A percentile compares a stretch with the other conserved stretches of the same genome.
phyloP scores from a whole-genome alignment of 2,113 vertebrate genomes.

The Raja brachyura region DNA sequence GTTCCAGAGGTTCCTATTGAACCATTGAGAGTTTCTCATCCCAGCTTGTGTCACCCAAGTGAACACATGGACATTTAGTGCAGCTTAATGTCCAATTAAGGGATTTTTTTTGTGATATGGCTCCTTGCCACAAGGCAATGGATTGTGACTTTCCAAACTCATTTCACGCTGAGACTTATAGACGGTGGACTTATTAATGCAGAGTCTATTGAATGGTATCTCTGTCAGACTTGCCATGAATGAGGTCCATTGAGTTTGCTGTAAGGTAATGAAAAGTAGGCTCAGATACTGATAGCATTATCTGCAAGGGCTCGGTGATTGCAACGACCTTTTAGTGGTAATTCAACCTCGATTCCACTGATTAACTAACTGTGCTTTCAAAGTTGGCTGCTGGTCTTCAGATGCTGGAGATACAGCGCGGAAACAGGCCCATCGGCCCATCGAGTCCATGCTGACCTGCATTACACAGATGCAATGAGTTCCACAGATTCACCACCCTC shows the following conservation, averaged over 20 bases:
- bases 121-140: slow-evolving; percentile 5
- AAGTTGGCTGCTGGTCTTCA: neutral
- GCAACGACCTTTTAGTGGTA: neutral
- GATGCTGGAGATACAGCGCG: too few species aligned
- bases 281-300: neutral
- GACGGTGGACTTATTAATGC: neutral
- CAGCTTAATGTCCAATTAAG: slow-evolving; percentile 19
- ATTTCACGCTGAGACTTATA: neutral
- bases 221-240: neutral
- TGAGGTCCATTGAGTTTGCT: neutral
- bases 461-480: too few species aligned
- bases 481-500: too few species aligned
- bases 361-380: neutral
- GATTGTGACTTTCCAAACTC: neutral
- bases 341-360: slow-evolving; percentile 1
- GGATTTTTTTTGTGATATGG: neutral
- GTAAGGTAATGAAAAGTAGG: neutral
- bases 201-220: neutral
- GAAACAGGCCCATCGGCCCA: too few species aligned
- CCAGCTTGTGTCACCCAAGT: neutral
- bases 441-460: too few species aligned
- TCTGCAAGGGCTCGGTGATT: slow-evolving; percentile 4
- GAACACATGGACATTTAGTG: neutral
- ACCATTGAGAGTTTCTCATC: neutral
- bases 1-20: too few species aligned